A percentile compares a stretch with the other conserved stretches of the same genome.
These are phyloP conservation scores for Norana najaformis DNA, from an alignment of 2,888 invertebrate genomes.

Conservation along the genomic window DNA sequence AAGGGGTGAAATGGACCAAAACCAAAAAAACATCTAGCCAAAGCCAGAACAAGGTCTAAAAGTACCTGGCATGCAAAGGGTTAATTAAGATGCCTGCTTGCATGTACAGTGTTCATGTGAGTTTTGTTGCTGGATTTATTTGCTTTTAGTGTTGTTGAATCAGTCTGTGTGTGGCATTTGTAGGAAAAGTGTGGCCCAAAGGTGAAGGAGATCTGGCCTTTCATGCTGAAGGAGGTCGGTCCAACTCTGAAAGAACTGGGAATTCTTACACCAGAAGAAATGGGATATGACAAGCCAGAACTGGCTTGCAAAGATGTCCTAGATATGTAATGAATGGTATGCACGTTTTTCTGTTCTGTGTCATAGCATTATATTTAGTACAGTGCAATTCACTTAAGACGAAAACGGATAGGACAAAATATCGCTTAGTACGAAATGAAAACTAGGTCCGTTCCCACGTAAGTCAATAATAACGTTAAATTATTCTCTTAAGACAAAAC, in stretches of 20 bases:
- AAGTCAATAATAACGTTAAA: too few relatives aligned
- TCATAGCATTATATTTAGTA: neutral
- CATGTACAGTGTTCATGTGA: neutral
- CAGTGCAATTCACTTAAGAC: too few relatives aligned
- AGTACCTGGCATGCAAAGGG: too few relatives aligned
- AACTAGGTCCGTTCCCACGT: too few relatives aligned
- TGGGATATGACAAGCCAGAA: slow-evolving; percentile 96
- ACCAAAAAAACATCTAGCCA: too few relatives aligned
- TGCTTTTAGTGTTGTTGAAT: neutral
- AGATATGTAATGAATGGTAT: slow-evolving; percentile 49
- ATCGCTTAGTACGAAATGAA: too few relatives aligned
- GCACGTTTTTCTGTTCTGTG: neutral
- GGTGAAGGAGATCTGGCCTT: slow-evolving; percentile 68
- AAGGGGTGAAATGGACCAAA: too few relatives aligned
- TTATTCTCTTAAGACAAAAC: too few relatives aligned
- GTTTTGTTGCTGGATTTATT: neutral
- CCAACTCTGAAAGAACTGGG: slow-evolving; percentile 92
- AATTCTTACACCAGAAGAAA: slow-evolving; percentile 87
- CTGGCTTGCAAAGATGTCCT: slow-evolving; percentile 70
- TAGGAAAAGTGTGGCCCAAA: slow-evolving; percentile 78
- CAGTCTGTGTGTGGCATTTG: neutral
- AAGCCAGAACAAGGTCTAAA: too few relatives aligned
- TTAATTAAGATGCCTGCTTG: neutral
- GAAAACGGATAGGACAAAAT: too few relatives aligned
- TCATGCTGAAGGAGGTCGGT: slow-evolving; percentile 74